These are phyloP conservation scores for Octodon degus DNA, from an alignment of 2,113 vertebrate genomes.

Conservation along the genomic window DNA sequence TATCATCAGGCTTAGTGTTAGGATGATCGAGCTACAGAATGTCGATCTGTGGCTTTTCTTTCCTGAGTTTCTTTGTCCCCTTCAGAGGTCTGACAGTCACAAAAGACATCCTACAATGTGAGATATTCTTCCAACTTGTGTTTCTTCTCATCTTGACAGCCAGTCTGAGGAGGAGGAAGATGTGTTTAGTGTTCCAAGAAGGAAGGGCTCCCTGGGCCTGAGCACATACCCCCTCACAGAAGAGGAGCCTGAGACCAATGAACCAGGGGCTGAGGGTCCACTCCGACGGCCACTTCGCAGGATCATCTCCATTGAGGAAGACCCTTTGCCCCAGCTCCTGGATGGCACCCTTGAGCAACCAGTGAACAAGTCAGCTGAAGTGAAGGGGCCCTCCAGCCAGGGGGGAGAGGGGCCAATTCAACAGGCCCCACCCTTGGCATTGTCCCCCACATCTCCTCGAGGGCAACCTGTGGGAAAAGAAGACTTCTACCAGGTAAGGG, in stretches of 20 bases:
- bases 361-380: conserved; percentile 87
- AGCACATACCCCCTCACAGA: conserved; percentile 80
- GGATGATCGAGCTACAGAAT: not conserved
- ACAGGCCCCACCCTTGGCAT: conserved; percentile 24
- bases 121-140: not conserved
- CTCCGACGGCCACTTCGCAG: conserved; percentile 84
- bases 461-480: conserved; percentile 92
- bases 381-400: conserved; percentile 76
- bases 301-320: conserved; percentile 97
- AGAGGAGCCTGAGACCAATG: conserved; percentile 59
- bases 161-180: conserved; percentile 89
- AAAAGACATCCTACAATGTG: no score
- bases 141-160: conserved; percentile 67
- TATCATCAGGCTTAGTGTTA: not conserved
- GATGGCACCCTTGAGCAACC: conserved; percentile 84
- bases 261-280: conserved; percentile 15
- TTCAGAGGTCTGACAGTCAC: not conserved
- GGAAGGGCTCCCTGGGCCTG: conserved; percentile 82
- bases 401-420: not conserved
- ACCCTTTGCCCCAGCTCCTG: conserved; percentile 93
- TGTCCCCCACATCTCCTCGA: conserved; percentile 81
- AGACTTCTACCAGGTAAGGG: conserved; percentile 84
- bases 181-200: conserved; percentile 70
- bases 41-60: not conserved
- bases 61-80: not conserved